phyloP scores from a whole-genome alignment of 2,797 vertebrate species.

The Prunella strophiata region DNA sequence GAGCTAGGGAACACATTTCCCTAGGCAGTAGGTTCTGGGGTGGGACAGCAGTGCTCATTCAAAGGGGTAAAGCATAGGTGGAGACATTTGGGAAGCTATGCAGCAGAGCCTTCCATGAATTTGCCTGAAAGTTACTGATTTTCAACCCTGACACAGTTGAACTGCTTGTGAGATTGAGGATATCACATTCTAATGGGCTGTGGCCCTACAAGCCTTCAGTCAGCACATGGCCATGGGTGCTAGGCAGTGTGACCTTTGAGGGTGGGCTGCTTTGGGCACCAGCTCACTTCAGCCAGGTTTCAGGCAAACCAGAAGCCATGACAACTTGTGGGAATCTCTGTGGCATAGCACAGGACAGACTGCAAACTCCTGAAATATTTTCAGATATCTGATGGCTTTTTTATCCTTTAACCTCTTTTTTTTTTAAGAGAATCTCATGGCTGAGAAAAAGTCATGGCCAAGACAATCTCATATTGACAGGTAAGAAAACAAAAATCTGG shows the following conservation, averaged over 20 bases:
- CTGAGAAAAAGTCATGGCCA: neutral
- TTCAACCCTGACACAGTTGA: neutral
- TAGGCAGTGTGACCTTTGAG: accelerated
- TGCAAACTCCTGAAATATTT: neutral
- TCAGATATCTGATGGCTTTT: neutral
- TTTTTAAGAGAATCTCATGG: neutral
- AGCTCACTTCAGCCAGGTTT: neutral
- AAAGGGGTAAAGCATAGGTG: neutral
- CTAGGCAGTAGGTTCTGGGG: neutral
- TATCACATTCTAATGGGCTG: accelerated
- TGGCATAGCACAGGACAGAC: neutral
- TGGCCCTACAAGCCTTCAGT: neutral
- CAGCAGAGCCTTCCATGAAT: neutral
- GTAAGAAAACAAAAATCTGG: neutral
- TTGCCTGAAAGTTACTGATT: neutral
- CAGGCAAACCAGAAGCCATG: neutral
- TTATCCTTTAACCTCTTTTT: neutral
- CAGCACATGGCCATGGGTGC: neutral
- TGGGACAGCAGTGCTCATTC: neutral
- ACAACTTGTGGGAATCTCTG: neutral
- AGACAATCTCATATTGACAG: neutral
- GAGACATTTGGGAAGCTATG: neutral
- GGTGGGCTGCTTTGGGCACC: neutral
- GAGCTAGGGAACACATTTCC: neutral
- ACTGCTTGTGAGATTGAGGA: neutral